Base-by-base conservation (phyloP, 2,113 vertebrate species). In the Micronycteris hirsuta region DNA sequence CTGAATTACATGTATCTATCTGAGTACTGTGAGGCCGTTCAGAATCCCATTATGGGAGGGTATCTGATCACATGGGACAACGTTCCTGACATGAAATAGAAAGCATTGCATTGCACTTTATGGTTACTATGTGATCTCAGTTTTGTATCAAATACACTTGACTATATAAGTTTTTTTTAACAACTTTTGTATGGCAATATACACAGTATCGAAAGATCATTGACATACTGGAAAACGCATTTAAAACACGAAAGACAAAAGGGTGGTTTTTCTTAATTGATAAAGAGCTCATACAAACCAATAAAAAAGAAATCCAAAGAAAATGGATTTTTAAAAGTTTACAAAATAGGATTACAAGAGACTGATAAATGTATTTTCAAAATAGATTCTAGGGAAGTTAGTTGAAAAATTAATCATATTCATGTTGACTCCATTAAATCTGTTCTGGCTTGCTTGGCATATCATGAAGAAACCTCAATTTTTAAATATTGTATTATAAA, bases 261-360 rank as follows among this genome's bases (percentile, higher is more conserved):
- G 38, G 76, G 61, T 58, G 16, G 3, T 67, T 70, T 45, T 45
- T 20, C 43, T 82, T 93, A 14, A 70, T 83, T 82, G 93, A 49
- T 87, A 76, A 95, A 89, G 24, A 92, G 13, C n/a, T 80, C 41
- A n/a, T 83, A 94, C 7, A 94, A 90, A 52, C 90, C 56, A 89
- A 28, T 36, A 9, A n/a, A 91, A 70, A 71, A 65, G 22, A 36
- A 90, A 33, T 15, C 20, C 41, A 54, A 68, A 93, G 24, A 36
- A 94, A 95, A 43, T 63, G 52, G 36, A 16, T 89, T 54, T 77
- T 52, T 76, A 2, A 76, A 76, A 76, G 26, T 63, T 91, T 76
- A 54, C 10, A 13, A 83, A 89, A 84, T 52, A 45, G 31, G 85
- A 77, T 86, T 86, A 67, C 0, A 76, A 76, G 33, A 85, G 54